A percentile compares a stretch with the other conserved stretches of the same genome.
phyloP scores from a whole-genome alignment of 2,113 vertebrate species.

The Mobula hypostoma region DNA sequence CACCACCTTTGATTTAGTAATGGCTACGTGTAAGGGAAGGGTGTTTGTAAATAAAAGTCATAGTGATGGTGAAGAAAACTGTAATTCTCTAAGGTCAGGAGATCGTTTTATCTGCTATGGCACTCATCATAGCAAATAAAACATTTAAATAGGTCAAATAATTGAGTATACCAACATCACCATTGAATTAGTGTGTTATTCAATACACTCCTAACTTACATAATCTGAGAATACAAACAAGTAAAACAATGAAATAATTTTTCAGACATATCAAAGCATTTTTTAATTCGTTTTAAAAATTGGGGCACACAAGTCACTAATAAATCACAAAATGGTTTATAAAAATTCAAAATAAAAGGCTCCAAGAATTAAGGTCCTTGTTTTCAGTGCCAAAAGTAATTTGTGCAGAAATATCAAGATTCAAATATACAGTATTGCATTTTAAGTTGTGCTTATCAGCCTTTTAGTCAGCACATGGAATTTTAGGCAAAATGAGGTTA shows the following conservation, averaged over 20 bases:
- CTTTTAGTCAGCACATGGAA: conserved; percentile 36
- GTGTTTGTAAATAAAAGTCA: neutral
- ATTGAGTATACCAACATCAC: conserved; percentile 32
- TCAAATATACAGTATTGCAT: conserved; percentile 47
- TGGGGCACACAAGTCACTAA: conserved; percentile 43
- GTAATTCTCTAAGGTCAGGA: neutral
- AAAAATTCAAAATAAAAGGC: conserved; percentile 39
- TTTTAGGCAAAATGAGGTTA: conserved; percentile 38
- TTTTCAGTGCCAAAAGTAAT: conserved; percentile 58
- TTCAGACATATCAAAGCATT: conserved; percentile 19
- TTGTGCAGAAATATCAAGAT: conserved; percentile 56
- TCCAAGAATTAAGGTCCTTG: conserved; percentile 63
- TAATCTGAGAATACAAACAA: conserved; percentile 35
- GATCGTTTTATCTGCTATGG: neutral
- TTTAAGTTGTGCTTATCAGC: conserved; percentile 59
- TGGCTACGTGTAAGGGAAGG: neutral
- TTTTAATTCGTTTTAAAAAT: conserved; percentile 40
- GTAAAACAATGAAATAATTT: conserved; percentile 43
- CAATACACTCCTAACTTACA: conserved; percentile 44
- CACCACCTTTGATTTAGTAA: conserved; percentile 5
- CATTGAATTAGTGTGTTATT: neutral
- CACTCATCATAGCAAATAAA: neutral
- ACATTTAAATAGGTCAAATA: neutral
- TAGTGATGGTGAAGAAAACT: neutral
- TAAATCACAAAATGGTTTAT: conserved; percentile 34